Conservation (phyloP, 2,797 vertebrate species). For the Scarus forsteni region DNA sequence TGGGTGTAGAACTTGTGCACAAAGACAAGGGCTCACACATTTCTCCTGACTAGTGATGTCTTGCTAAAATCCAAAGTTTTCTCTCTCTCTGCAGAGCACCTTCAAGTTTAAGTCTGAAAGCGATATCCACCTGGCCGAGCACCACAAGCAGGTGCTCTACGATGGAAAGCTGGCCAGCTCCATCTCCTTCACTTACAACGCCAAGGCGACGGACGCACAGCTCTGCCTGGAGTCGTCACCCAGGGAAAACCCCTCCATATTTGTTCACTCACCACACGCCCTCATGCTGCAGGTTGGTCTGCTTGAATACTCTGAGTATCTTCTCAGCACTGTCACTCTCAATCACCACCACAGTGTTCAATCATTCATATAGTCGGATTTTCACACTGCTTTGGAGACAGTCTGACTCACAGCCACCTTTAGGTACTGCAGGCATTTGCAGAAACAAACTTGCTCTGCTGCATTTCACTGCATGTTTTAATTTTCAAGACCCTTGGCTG, state of each 20-base stretch:
- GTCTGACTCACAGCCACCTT: not conserved
- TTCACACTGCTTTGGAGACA: no score
- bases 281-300: conserved; percentile 94
- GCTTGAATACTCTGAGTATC: not conserved
- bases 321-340: not conserved
- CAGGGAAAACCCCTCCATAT: conserved; percentile 96
- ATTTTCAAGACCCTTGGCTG: not conserved
- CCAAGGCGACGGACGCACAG: conserved; percentile 96
- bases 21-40: conserved; percentile 14
- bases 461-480: not conserved
- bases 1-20: conserved; percentile 50
- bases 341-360: conserved; percentile 8
- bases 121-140: conserved; percentile 96
- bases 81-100: conserved; percentile 86
- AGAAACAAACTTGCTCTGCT: not conserved
- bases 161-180: conserved; percentile 96
- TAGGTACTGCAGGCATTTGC: not conserved
- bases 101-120: conserved; percentile 99
- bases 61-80: not conserved
- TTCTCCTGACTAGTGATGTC: conserved; percentile 20
- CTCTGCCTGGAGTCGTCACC: conserved; percentile 97
- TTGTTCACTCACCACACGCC: conserved; percentile 96
- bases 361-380: not conserved
- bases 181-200: conserved; percentile 97
- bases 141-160: conserved; percentile 96